phyloP scores from a whole-genome alignment of 2,797 vertebrate species.

The Phataginus tetradactyla region DNA sequence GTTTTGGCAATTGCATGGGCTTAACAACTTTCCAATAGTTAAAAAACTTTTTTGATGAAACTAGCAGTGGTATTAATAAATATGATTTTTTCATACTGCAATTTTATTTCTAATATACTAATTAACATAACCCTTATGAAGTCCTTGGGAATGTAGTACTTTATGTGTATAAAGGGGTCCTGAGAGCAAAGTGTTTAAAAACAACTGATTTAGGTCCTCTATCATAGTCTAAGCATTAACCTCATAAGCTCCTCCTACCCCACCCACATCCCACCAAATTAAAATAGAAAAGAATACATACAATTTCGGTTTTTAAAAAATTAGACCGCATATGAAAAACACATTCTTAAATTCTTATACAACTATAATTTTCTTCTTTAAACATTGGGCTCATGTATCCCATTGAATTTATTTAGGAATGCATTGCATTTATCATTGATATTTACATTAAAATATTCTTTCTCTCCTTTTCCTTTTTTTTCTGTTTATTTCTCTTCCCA shows the following conservation, averaged over 20 bases:
- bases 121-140: neutral
- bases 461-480: slow-evolving; percentile 10
- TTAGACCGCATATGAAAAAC: neutral
- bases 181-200: neutral
- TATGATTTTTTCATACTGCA: neutral
- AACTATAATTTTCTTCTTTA: slow-evolving; percentile 10
- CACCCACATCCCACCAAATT: neutral
- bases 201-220: neutral
- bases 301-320: neutral
- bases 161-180: neutral
- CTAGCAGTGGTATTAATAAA: neutral
- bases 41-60: slow-evolving; percentile 20
- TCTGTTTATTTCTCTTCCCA: neutral
- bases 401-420: neutral
- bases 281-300: slow-evolving; percentile 16
- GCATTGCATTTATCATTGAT: neutral
- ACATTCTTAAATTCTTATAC: neutral
- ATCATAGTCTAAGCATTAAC: neutral
- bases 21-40: neutral
- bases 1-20: neutral
- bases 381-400: neutral
- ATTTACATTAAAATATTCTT: slow-evolving; percentile 50
- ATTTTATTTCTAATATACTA: slow-evolving; percentile 18
- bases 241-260: neutral
- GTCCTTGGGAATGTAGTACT: neutral